Evolutionary conservation across 2,113 vertebrate genomes (phyloP), one percentile per base, ranked within the genome.

Genomic region (Ceratotherium simum): DNA sequence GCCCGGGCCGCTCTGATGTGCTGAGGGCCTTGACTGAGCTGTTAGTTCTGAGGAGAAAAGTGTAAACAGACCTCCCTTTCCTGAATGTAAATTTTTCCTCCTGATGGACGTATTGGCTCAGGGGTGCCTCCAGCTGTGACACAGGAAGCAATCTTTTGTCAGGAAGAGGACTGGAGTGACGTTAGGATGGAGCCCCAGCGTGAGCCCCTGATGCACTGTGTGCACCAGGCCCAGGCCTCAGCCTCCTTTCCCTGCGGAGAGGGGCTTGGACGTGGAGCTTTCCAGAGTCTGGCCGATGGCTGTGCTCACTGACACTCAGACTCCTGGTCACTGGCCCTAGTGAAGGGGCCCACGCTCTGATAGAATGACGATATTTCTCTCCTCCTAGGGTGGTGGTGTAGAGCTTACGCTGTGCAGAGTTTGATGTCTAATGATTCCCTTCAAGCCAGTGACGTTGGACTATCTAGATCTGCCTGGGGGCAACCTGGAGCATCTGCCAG

Each of bases 191-290:
- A 81, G 67, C 18, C 62, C 29, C n/a, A 6, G 7, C 0, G 36
- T 6, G 0, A 76, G 16, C 48, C 33, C 56, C 17, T 6, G 42
- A 31, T 13, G 6, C 6, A 13, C 33, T n/a, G 0, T 1, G 0
- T 18, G 39, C 25, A 10, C 16, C 13, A 10, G 62, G 27, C 0
- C 0, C n/a, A 23, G 33, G 27, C 42, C 60, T 64, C 8, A 2
- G 5, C 56, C 36, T 42, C 48, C 51, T 9, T 73, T 81, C 48
- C 16, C 75, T n/a, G 2, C 0, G 18, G 16, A n/a, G 31, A 8
- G 21, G 0, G 6, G 23, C 46, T 51, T 39, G 12, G 6, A 3
- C 1, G 0, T 4, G 17, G 42, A 16, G 46, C n/a, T 11, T 0
- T 7, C 27, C 16, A 3, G 42, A 23, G 12, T 67, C 39, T 17